Percentiles rank a stretch among this genome's conserved stretches.
Conservation (phyloP, 2,797 vertebrate genomes). For the Babyrousa celebensis region DNA sequence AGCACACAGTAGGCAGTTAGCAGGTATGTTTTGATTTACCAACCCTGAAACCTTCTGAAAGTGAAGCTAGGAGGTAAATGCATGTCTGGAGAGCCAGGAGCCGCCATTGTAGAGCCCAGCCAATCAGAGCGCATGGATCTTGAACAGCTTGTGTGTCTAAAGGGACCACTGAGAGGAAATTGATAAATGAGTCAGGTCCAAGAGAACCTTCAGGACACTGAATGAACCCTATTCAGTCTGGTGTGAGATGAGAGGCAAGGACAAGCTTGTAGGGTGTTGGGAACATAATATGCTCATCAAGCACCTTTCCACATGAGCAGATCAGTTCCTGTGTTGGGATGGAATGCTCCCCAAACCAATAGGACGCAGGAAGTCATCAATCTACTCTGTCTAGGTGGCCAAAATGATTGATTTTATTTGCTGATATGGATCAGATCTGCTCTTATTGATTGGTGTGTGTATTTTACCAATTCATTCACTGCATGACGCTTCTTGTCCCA, state of each 20-base stretch:
- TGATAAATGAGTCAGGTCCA: background rate
- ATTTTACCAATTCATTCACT: background rate
- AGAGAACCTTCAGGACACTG: background rate
- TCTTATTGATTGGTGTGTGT: rapidly evolving
- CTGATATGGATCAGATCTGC: too few species aligned
- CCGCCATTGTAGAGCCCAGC: rapidly evolving
- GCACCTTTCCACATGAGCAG: rapidly evolving
- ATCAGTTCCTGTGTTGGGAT: too few species aligned
- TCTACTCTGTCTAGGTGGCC: background rate
- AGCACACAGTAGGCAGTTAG: background rate
- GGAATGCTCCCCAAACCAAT: background rate
- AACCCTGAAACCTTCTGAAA: background rate
- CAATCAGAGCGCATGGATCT: rapidly evolving
- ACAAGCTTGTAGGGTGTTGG: rapidly evolving
- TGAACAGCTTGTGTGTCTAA: rapidly evolving
- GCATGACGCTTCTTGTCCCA: rapidly evolving
- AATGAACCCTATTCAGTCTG: background rate
- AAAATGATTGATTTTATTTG: background rate
- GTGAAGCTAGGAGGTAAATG: background rate
- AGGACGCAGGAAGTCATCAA: background rate
- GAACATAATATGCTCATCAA: background rate
- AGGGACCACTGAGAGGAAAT: rapidly evolving
- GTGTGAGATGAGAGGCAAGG: background rate
- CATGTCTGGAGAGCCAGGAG: rapidly evolving
- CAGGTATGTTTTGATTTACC: background rate